Evolutionary conservation across 2,888 invertebrate species (phyloP).

Genomic region (Nemotelus pantherinus): DNA sequence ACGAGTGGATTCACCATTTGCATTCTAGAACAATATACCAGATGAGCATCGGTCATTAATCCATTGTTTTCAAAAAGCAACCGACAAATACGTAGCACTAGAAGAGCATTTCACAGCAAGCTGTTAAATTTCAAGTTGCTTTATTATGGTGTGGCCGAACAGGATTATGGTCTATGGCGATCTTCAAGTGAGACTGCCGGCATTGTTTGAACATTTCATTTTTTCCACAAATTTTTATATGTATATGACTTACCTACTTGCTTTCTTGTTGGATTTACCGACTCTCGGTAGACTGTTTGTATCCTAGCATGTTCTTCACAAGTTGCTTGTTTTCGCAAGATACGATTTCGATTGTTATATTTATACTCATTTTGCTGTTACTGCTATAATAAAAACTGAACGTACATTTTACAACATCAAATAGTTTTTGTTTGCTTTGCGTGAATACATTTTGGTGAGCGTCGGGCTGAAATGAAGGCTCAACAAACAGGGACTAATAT

Average conservation of each 20-base stretch:
- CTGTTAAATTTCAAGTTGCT: slow-evolving; percentile 30
- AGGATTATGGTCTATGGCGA: slow-evolving; percentile 25
- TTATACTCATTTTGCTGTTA: too few relatives aligned
- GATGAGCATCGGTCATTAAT: slow-evolving; percentile 15
- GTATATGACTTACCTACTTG: slow-evolving; percentile 4
- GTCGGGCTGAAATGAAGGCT: too few relatives aligned
- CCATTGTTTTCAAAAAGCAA: slow-evolving; percentile 27
- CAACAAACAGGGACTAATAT: too few relatives aligned
- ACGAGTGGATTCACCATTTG: neutral
- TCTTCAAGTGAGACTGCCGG: slow-evolving; percentile 24
- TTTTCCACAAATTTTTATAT: neutral
- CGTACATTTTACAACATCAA: too few relatives aligned
- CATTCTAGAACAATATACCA: slow-evolving; percentile 10
- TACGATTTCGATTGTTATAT: too few relatives aligned
- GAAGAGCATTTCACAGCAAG: slow-evolving; percentile 25
- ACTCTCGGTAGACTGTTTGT: too few relatives aligned
- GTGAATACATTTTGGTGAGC: too few relatives aligned
- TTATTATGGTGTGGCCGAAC: slow-evolving; percentile 24
- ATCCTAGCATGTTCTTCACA: too few relatives aligned
- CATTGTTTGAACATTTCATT: neutral
- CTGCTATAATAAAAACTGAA: too few relatives aligned
- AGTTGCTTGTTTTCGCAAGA: too few relatives aligned
- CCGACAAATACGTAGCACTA: neutral
- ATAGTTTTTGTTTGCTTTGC: too few relatives aligned
- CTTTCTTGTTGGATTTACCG: too few relatives aligned